A percentile compares a stretch with the other conserved stretches of the same genome.
phyloP scores from a whole-genome alignment of 2,888 invertebrate species.

The Parasteatoda lunata region DNA sequence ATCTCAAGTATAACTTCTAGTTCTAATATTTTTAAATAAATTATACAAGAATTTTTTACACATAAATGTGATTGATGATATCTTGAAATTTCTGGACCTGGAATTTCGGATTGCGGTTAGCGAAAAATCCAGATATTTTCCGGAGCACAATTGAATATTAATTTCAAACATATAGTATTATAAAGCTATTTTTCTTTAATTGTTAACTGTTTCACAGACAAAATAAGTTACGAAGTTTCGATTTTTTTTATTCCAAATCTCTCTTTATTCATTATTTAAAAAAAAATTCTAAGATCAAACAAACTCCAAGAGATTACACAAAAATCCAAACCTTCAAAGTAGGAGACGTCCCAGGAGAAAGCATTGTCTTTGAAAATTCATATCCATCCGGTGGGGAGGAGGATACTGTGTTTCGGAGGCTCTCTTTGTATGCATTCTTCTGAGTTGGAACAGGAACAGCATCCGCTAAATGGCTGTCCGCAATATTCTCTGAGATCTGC shows the following conservation, averaged over 20 bases:
- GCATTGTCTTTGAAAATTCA: conserved; percentile 22
- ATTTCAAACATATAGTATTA: no score
- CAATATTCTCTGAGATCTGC: conserved; percentile 27
- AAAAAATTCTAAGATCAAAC: not conserved
- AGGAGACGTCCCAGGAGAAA: conserved; percentile 59
- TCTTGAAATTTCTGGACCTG: no score
- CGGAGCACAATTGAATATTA: no score
- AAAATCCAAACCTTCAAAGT: conserved; percentile 32
- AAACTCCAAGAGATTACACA: not conserved
- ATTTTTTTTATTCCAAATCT: not conserved
- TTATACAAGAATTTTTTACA: no score
- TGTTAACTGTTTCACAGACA: no score
- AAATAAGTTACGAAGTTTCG: not conserved
- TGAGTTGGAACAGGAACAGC: conserved; percentile 86
- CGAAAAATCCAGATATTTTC: no score
- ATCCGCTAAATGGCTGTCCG: conserved; percentile 76
- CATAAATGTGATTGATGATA: no score
- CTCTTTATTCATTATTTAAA: not conserved
- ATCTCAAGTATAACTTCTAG: no score
- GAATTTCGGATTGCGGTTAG: no score
- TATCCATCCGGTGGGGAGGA: conserved; percentile 47
- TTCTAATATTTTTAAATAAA: no score
- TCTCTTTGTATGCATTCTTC: conserved; percentile 77
- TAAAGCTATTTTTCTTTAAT: no score
- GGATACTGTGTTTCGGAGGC: conserved; percentile 66